Evolutionary conservation across 2,888 invertebrate genomes (phyloP).

Genomic region (Eristalis arbustorum): DNA sequence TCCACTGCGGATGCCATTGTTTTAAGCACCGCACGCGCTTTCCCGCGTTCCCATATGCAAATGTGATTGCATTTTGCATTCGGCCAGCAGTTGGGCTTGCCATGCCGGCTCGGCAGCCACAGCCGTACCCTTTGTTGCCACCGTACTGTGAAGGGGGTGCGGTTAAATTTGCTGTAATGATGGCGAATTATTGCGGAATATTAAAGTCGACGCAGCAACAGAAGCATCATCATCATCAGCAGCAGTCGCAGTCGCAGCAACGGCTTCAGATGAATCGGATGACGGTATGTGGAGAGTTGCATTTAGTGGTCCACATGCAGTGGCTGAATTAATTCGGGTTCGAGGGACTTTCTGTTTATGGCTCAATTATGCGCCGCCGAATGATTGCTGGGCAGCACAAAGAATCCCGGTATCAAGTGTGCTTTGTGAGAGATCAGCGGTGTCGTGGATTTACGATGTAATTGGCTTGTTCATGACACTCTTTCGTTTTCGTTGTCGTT

Average conservation of each 20-base stretch:
- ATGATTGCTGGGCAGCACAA: background rate
- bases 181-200: slow-evolving; percentile 66
- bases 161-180: slow-evolving; percentile 57
- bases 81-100: slow-evolving; percentile 20
- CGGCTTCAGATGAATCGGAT: background rate
- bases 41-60: slow-evolving; percentile 66
- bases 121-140: background rate
- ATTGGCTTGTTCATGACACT: slow-evolving; percentile 15
- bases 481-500: background rate
- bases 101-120: background rate
- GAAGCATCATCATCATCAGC: background rate
- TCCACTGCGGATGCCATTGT: slow-evolving; percentile 69
- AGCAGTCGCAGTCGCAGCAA: background rate
- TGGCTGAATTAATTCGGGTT: slow-evolving; percentile 42
- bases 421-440: background rate
- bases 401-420: background rate
- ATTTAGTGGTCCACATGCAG: slow-evolving; percentile 27
- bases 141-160: slow-evolving; percentile 1
- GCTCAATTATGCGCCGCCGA: slow-evolving; percentile 47
- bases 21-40: slow-evolving; percentile 56
- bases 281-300: slow-evolving; percentile 7
- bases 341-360: slow-evolving; percentile 30
- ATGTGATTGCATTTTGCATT: slow-evolving; percentile 69
- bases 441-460: slow-evolving; percentile 16
- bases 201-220: slow-evolving; percentile 30